Evolutionary conservation across 1,140 invertebrate genomes (phyloP).

Genomic region (Phenacoccus solenopsis): DNA sequence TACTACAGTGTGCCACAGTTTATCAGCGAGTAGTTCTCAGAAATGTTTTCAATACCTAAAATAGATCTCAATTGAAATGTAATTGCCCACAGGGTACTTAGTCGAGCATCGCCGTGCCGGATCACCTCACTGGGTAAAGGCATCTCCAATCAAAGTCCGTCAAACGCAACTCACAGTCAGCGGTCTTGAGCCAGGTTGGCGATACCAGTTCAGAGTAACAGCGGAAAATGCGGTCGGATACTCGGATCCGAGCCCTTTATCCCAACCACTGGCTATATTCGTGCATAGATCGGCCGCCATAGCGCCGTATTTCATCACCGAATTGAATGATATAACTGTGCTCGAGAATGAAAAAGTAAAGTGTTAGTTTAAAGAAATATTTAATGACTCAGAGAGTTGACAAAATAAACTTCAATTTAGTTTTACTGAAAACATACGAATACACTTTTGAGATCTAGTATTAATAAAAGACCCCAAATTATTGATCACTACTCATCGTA

Average conservation of each 20-base stretch:
- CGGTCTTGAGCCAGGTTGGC: conserved; percentile 68
- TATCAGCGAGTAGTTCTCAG: too few relatives aligned
- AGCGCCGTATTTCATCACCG: conserved; percentile 52
- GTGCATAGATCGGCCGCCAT: conserved; percentile 49
- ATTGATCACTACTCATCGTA: too few relatives aligned
- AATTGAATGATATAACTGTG: conserved; percentile 48
- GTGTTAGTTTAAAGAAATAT: neutral
- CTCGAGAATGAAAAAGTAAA: conserved; percentile 61
- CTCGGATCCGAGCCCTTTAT: conserved; percentile 62
- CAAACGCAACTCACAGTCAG: conserved; percentile 57
- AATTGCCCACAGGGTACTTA: conserved; percentile 48
- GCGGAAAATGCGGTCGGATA: conserved; percentile 73
- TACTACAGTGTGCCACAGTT: too few relatives aligned
- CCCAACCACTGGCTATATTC: conserved; percentile 61
- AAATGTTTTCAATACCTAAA: too few relatives aligned
- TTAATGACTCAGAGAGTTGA: too few relatives aligned
- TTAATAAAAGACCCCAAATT: too few relatives aligned
- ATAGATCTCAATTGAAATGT: too few relatives aligned
- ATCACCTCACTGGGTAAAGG: conserved; percentile 60
- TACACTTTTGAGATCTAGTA: too few relatives aligned
- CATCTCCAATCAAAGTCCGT: conserved; percentile 51
- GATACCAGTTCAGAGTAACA: conserved; percentile 77
- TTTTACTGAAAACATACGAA: too few relatives aligned
- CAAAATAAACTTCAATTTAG: too few relatives aligned
- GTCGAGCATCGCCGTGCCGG: conserved; percentile 67